A percentile compares a stretch with the other conserved stretches of the same genome.
Conservation (phyloP, 1,140 invertebrate genomes). For the Drosophila mayri region DNA sequence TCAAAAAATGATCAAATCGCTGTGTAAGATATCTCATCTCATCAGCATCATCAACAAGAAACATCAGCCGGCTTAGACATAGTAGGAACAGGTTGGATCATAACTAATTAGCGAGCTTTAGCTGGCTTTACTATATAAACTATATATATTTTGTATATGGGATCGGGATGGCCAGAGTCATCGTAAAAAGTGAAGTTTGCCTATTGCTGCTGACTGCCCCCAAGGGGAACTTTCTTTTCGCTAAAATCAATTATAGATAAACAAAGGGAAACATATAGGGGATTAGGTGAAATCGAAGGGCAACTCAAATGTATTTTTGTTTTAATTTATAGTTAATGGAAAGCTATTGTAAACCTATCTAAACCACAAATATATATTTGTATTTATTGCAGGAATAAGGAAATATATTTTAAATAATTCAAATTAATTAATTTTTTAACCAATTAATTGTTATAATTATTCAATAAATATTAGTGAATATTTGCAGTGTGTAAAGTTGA, state of each 20-base stretch:
- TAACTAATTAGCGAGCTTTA: conserved; percentile 33
- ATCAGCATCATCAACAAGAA: conserved; percentile 14
- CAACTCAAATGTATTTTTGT: not conserved
- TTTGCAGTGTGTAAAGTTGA: too few species aligned
- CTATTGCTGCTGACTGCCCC: conserved; percentile 14
- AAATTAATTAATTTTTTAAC: too few species aligned
- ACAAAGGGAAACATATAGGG: not conserved
- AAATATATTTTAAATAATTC: too few species aligned
- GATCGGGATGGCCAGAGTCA: not conserved
- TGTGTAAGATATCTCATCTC: conserved; percentile 12
- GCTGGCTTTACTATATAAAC: conserved; percentile 3
- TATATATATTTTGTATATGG: not conserved
- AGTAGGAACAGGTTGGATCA: conserved; percentile 38
- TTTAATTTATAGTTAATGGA: not conserved
- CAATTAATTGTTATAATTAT: too few species aligned
- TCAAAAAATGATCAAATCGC: conserved; percentile 45
- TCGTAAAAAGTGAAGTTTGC: conserved; percentile 25
- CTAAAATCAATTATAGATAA: conserved; percentile 27
- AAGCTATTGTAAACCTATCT: too few species aligned
- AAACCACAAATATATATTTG: too few species aligned
- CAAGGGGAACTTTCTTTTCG: conserved; percentile 35
- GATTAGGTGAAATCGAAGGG: not conserved
- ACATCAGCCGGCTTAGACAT: conserved; percentile 18
- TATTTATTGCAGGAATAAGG: too few species aligned
- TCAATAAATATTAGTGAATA: too few species aligned